phyloP scores from a whole-genome alignment of 2,888 invertebrate genomes.

The Drosophila sordidula region DNA sequence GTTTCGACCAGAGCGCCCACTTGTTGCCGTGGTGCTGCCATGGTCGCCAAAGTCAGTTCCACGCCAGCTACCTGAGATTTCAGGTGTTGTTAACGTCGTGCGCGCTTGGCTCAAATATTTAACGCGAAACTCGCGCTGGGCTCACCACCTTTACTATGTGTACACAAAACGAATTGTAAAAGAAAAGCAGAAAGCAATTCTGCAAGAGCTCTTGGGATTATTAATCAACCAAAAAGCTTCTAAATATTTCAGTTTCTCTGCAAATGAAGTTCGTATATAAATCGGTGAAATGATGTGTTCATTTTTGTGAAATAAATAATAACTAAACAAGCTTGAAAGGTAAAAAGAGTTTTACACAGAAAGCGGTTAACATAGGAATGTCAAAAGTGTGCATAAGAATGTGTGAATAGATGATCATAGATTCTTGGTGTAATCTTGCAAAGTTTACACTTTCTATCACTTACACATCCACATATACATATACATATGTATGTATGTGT shows the following conservation, averaged over 20 bases:
- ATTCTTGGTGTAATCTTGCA: slow-evolving; percentile 18
- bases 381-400: slow-evolving; percentile 14
- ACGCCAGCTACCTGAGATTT: slow-evolving; percentile 73
- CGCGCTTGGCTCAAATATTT: slow-evolving; percentile 50
- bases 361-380: slow-evolving; percentile 7
- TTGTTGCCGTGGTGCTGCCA: slow-evolving; percentile 68
- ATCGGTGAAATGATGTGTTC: slow-evolving; percentile 16
- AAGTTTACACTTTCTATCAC: slow-evolving; percentile 25
- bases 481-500: neutral
- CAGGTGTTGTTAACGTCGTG: slow-evolving; percentile 59
- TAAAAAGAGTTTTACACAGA: slow-evolving; percentile 4
- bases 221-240: slow-evolving; percentile 15
- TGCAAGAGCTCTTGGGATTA: slow-evolving; percentile 25
- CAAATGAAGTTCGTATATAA: slow-evolving; percentile 12
- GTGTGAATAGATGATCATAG: slow-evolving; percentile 16
- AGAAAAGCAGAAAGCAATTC: slow-evolving; percentile 24
- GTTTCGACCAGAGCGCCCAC: slow-evolving; percentile 68
- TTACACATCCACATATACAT: neutral
- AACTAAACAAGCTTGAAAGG: slow-evolving; percentile 13
- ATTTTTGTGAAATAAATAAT: slow-evolving; percentile 14
- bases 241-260: slow-evolving; percentile 1
- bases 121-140: slow-evolving; percentile 50
- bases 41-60: slow-evolving; percentile 70
- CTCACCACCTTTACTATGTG: slow-evolving; percentile 30
- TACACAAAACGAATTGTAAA: slow-evolving; percentile 28